Conservation (phyloP, 1,140 invertebrate genomes). For the Pectinophora gossypiella region DNA sequence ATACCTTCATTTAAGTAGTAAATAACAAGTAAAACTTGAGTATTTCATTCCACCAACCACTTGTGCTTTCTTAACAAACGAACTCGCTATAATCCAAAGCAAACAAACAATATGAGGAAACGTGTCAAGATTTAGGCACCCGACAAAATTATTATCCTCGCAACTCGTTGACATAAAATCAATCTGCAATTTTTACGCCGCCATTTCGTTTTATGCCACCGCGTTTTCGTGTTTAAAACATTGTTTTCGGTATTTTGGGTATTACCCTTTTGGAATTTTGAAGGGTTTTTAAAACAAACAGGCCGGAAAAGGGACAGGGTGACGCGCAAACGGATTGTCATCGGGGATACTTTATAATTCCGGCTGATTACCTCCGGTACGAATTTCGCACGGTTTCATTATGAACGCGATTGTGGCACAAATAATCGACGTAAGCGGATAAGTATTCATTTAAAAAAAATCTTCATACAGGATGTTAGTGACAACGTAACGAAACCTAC, state of each 20-base stretch:
- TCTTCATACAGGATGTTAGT: no score
- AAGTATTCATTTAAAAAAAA: no score
- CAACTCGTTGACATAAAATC: neutral
- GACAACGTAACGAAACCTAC: no score
- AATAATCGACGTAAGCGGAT: no score
- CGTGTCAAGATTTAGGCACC: neutral
- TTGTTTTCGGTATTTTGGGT: neutral
- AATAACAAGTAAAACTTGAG: no score
- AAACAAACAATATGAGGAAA: neutral
- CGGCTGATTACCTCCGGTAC: constrained; percentile 19
- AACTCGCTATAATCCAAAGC: no score
- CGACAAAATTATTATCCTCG: neutral
- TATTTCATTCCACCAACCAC: no score
- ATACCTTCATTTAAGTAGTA: no score
- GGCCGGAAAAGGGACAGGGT: neutral
- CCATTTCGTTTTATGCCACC: neutral
- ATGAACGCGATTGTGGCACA: neutral
- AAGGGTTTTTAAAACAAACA: neutral
- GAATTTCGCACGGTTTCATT: constrained; percentile 16
- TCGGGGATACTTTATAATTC: constrained; percentile 26
- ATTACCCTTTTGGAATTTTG: neutral
- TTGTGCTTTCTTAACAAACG: no score
- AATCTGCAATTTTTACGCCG: neutral
- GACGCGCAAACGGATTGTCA: constrained; percentile 6
- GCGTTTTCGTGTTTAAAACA: neutral